These are phyloP conservation scores for Ophiodon elongatus DNA, from an alignment of 2,113 vertebrate genomes.

Conservation along the genomic window DNA sequence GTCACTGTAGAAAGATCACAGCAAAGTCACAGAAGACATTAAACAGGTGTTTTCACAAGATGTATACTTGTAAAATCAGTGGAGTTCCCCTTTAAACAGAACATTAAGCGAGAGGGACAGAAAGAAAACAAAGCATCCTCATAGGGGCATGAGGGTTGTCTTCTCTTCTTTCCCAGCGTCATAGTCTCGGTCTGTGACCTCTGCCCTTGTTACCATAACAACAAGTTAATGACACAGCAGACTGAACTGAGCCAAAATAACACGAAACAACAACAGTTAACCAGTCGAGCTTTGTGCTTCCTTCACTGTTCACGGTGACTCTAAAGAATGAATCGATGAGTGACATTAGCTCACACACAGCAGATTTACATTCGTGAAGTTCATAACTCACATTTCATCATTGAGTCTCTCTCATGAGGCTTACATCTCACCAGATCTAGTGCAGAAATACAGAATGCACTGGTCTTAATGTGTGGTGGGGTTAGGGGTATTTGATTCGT, in stretches of 20 bases:
- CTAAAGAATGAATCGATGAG: neutral
- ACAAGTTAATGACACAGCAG: constrained; percentile 71
- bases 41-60: neutral
- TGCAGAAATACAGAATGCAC: neutral
- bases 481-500: neutral
- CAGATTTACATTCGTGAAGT: constrained; percentile 44
- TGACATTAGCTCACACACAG: neutral
- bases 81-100: neutral
- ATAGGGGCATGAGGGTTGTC: constrained; percentile 46
- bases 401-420: neutral
- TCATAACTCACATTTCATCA: neutral
- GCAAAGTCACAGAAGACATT: neutral
- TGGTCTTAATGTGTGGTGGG: neutral
- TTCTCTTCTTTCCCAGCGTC: constrained; percentile 28
- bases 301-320: neutral
- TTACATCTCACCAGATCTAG: neutral
- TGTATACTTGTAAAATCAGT: neutral
- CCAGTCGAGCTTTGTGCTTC: neutral
- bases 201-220: constrained; percentile 74
- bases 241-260: constrained; percentile 49
- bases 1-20: neutral
- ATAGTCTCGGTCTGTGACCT: constrained; percentile 40
- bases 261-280: constrained; percentile 2
- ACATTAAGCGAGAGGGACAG: neutral
- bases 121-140: constrained; percentile 20